A percentile compares a stretch with the other conserved stretches of the same genome.
These are phyloP conservation scores for Timandra comae DNA, from an alignment of 2,888 invertebrate species.

Conservation along the genomic window DNA sequence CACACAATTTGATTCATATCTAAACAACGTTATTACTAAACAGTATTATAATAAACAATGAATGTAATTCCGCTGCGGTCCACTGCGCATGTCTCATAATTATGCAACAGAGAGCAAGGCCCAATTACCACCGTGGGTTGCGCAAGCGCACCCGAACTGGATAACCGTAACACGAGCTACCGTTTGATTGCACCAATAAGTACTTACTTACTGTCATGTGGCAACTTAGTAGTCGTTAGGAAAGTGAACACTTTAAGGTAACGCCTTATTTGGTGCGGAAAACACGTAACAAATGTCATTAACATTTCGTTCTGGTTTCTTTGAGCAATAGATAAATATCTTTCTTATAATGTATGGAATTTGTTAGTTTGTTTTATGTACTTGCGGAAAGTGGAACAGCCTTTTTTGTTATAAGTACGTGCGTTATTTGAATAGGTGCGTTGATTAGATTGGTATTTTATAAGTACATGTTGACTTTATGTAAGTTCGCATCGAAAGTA, in stretches of 20 bases:
- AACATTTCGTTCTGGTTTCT: conserved; percentile 2
- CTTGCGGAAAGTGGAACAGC: too few relatives aligned
- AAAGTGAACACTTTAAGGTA: conserved; percentile 3
- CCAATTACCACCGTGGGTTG: conserved; percentile 40
- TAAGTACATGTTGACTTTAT: too few relatives aligned
- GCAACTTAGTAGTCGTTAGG: conserved; percentile 5
- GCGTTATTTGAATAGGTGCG: too few relatives aligned
- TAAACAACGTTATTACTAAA: too few relatives aligned
- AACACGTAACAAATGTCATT: conserved; percentile 1
- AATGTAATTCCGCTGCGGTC: conserved; percentile 29
- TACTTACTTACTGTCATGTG: not conserved
- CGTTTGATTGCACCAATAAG: conserved; percentile 11
- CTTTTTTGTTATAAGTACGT: too few relatives aligned
- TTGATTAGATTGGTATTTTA: too few relatives aligned
- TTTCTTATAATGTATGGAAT: too few relatives aligned
- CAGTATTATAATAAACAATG: conserved; percentile 24
- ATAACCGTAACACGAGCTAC: conserved; percentile 10
- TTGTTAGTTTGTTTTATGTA: too few relatives aligned
- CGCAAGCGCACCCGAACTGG: conserved; percentile 28
- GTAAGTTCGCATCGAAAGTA: too few relatives aligned
- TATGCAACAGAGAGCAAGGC: conserved; percentile 36
- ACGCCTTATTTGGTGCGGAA: conserved; percentile 1
- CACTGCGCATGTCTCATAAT: conserved; percentile 28
- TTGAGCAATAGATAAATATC: not conserved
- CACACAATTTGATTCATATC: not conserved